phyloP scores from a whole-genome alignment of 1,140 invertebrate genomes.

The Helicorthomorpha holstii region DNA sequence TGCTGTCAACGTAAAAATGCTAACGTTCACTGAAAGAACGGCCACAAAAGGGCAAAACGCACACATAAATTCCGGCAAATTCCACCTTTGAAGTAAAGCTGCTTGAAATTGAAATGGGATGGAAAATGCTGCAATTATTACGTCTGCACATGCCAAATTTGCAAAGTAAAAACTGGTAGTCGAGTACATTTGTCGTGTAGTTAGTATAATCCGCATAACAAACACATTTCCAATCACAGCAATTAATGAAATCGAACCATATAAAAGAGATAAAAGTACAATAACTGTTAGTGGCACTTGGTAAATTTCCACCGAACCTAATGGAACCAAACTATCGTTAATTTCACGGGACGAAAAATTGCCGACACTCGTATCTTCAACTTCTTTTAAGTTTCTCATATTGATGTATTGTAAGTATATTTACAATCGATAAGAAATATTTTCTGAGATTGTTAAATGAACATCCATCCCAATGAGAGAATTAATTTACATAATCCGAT shows the following conservation, averaged over 20 bases:
- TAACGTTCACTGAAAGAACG: constrained; percentile 55
- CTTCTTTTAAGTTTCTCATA: too few species aligned
- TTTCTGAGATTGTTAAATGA: too few species aligned
- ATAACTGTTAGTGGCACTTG: constrained; percentile 53
- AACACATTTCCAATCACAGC: constrained; percentile 62
- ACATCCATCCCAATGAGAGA: too few species aligned
- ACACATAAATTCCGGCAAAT: constrained; percentile 66
- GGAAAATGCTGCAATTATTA: constrained; percentile 56
- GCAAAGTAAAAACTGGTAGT: constrained; percentile 68
- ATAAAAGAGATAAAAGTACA: constrained; percentile 52
- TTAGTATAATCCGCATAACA: constrained; percentile 59
- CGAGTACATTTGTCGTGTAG: constrained; percentile 44
- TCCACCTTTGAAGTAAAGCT: constrained; percentile 58
- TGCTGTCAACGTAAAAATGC: constrained; percentile 60
- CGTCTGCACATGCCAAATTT: constrained; percentile 56
- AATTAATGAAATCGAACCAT: constrained; percentile 59
- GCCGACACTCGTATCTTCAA: too few species aligned
- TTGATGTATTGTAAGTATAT: too few species aligned
- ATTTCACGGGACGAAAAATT: too few species aligned
- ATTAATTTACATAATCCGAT: too few species aligned
- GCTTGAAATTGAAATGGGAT: constrained; percentile 77
- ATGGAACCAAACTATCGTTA: too few species aligned
- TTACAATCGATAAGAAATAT: too few species aligned
- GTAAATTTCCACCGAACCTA: too few species aligned
- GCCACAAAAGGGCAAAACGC: constrained; percentile 64